Percentiles rank a stretch among this genome's conserved stretches.
These are phyloP conservation scores for Seira ritae DNA, from an alignment of 2,888 invertebrate species.

Conservation along the genomic window DNA sequence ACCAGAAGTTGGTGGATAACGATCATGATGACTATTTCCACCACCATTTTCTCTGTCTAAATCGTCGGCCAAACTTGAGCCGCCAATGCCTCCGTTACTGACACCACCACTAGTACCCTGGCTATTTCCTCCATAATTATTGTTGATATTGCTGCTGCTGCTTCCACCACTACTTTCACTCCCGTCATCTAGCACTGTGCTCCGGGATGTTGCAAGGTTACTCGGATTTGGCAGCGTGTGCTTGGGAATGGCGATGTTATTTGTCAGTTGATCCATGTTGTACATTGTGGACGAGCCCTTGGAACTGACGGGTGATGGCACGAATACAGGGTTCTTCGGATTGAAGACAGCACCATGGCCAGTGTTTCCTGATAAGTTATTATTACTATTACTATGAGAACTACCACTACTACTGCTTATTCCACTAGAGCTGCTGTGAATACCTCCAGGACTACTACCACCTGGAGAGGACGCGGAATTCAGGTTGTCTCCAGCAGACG, in stretches of 20 bases:
- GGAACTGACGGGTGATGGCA: constrained; percentile 73
- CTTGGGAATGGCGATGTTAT: constrained; percentile 74
- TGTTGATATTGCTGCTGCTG: constrained; percentile 39
- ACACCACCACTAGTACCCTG: constrained; percentile 36
- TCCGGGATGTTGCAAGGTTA: constrained; percentile 73
- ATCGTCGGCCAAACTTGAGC: constrained; percentile 45
- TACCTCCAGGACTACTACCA: constrained; percentile 23
- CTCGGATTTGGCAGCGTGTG: constrained; percentile 73
- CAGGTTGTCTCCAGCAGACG: constrained; percentile 51
- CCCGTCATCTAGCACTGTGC: constrained; percentile 67
- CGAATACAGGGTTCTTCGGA: constrained; percentile 72
- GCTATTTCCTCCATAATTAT: constrained; percentile 47
- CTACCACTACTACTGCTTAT: constrained; percentile 24
- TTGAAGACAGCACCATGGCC: constrained; percentile 66
- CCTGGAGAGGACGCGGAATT: constrained; percentile 44
- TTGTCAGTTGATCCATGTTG: constrained; percentile 74
- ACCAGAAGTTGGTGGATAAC: constrained; percentile 69
- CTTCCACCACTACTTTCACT: constrained; percentile 49
- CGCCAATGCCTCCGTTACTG: constrained; percentile 37
- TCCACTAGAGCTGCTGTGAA: constrained; percentile 33
- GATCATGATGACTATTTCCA: constrained; percentile 66
- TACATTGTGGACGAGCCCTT: constrained; percentile 73
- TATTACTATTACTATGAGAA: constrained; percentile 48
- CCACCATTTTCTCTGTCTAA: constrained; percentile 63
- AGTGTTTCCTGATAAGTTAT: constrained; percentile 59